Base-by-base conservation (phyloP, 2,113 vertebrate species). In the Chaenogobius annularis region DNA sequence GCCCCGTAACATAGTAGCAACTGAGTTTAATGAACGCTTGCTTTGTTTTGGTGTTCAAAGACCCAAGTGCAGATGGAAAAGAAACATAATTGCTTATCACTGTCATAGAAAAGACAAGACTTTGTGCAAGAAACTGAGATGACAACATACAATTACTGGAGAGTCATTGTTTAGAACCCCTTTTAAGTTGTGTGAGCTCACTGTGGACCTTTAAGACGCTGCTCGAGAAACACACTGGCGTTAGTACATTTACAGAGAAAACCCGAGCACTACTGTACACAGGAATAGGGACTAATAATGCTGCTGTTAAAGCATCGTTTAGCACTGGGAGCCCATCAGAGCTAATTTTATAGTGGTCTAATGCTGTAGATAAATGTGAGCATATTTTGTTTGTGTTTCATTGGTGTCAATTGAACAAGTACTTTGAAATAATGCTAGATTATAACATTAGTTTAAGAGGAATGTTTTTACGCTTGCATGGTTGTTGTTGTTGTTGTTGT, bases 51-150 rank as follows among this genome's bases (percentile, higher is more conserved):
- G 22, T 47, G 43, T 61, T 76, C 71, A 72, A 75, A 83, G 78
- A 78, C 50, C 26, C 37, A 35, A 66, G 70, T 61, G 66, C 72
- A 73, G 62, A 43, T 64, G 13, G 58, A 64, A 66, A 74, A 56
- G 74, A 78, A 78, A 74, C 64, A 61, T 81, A 83, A 87, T 91
- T 85, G 78, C 67, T 75, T 86, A 77, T 84, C 70, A 66, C 77
- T 86, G 67, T 82, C 72, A 72, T 62, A 74, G 65, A 80, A 40
- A 22, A 88, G 78, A 69, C 75, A 75, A 74, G 82, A 71, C 31
- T 62, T 50, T 58, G 46, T 59, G 66, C 72, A 65, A 85, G 82
- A 74, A 81, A 73, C 69, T 85, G 83, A 79, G 78, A 81, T 82
- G 61, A 31, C 3, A 31, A 81, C 71, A 82, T 85, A 79, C 74